Evolutionary conservation across 2,113 vertebrate genomes (phyloP).

Genomic region (Leptosomus discolor): DNA sequence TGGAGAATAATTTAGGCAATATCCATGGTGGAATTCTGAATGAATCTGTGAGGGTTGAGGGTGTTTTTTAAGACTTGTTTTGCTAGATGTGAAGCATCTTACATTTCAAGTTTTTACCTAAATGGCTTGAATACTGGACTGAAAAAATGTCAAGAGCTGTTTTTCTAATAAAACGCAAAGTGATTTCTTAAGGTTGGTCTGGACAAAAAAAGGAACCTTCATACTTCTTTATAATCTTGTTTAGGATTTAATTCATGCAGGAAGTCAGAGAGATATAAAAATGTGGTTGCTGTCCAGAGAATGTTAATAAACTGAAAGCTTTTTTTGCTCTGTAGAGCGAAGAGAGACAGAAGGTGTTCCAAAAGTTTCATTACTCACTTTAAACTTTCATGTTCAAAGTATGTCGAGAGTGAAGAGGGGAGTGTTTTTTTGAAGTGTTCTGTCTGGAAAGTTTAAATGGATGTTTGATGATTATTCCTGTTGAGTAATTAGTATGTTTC

Average conservation of each 20-base stretch:
- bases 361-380: background rate
- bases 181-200: background rate
- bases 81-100: background rate
- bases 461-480: conserved; percentile 54
- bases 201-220: background rate
- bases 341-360: background rate
- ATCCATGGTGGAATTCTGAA: background rate
- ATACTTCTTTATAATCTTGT: background rate
- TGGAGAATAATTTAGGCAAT: background rate
- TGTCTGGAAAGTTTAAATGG: conserved; percentile 65
- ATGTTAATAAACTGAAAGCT: background rate
- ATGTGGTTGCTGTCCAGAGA: background rate
- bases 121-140: background rate
- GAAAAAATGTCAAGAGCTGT: background rate
- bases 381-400: conserved; percentile 30
- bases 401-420: background rate
- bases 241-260: conserved; percentile 4
- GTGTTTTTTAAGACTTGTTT: background rate
- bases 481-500: conserved; percentile 75
- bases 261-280: background rate
- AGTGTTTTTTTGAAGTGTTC: conserved; percentile 53
- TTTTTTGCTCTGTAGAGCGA: background rate
- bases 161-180: background rate
- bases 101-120: background rate
- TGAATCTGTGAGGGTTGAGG: background rate